Conservation (phyloP, 2,797 vertebrate genomes). For the Diplodus sargus region DNA sequence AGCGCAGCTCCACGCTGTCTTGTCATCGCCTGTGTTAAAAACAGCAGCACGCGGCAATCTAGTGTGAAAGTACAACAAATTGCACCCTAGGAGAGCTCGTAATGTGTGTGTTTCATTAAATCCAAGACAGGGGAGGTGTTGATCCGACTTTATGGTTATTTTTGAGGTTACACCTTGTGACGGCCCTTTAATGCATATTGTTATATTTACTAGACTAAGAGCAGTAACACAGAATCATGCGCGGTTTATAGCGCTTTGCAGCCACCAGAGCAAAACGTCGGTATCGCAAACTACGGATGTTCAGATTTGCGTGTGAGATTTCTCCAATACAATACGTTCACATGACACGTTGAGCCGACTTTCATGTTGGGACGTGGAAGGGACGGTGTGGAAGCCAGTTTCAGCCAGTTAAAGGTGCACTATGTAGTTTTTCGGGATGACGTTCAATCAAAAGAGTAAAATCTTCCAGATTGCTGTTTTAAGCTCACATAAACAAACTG, state of each 20-base stretch:
- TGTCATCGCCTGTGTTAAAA: conserved; percentile 6
- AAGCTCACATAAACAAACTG: too few relatives aligned
- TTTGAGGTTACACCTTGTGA: neutral
- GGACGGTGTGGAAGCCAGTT: too few relatives aligned
- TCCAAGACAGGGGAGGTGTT: neutral
- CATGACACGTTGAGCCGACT: too few relatives aligned
- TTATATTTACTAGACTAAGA: neutral
- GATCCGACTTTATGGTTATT: neutral
- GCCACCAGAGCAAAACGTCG: too few relatives aligned
- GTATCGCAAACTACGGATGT: too few relatives aligned
- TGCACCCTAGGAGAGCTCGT: neutral
- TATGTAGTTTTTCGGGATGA: too few relatives aligned
- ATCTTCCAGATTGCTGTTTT: too few relatives aligned
- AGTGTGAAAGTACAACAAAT: conserved; percentile 9
- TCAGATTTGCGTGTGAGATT: too few relatives aligned
- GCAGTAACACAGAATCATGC: neutral
- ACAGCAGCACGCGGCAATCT: conserved; percentile 3
- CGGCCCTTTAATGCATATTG: neutral
- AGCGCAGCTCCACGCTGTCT: conserved; percentile 6
- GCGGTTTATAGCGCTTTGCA: neutral
- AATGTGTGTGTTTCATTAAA: neutral
- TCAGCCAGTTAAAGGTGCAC: too few relatives aligned
- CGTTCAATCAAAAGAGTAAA: too few relatives aligned
- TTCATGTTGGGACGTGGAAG: too few relatives aligned
- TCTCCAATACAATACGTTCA: too few relatives aligned